These are phyloP conservation scores for Amphilophus citrinellus DNA, from an alignment of 2,113 vertebrate genomes.

Conservation along the genomic window DNA sequence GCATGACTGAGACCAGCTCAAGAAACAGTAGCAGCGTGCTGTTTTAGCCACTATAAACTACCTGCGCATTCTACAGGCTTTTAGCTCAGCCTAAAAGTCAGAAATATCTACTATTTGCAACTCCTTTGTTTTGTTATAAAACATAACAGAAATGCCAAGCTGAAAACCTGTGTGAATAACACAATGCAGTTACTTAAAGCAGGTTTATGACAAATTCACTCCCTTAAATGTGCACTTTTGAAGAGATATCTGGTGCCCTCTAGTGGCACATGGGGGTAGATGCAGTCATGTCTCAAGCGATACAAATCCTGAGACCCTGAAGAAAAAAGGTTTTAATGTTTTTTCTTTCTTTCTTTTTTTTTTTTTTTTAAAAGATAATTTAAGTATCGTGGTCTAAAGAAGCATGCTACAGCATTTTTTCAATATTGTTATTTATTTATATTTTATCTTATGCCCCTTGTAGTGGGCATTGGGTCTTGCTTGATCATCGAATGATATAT, in stretches of 20 bases:
- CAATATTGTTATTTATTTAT: too few relatives aligned
- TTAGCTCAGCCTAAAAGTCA: not conserved
- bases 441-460: too few relatives aligned
- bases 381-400: too few relatives aligned
- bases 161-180: too few relatives aligned
- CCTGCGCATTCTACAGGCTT: constrained; percentile 7
- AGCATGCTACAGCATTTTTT: too few relatives aligned
- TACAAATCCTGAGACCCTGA: not conserved
- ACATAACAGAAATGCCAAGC: not conserved
- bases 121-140: not conserved
- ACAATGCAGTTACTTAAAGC: not conserved
- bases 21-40: not conserved
- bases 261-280: constrained; percentile 13
- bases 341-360: too few relatives aligned
- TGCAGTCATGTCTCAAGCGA: not conserved
- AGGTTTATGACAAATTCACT: not conserved
- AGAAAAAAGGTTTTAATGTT: too few relatives aligned
- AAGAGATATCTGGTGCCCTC: constrained; percentile 49
- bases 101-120: not conserved
- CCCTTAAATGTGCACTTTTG: not conserved
- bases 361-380: too few relatives aligned
- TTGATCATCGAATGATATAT: too few relatives aligned
- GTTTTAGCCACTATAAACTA: not conserved
- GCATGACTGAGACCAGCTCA: constrained; percentile 32
- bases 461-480: too few relatives aligned